Percentiles rank a stretch among this genome's conserved stretches.
Evolutionary conservation across 2,113 vertebrate genomes (phyloP).

Genomic region (Puntigrus tetrazona): DNA sequence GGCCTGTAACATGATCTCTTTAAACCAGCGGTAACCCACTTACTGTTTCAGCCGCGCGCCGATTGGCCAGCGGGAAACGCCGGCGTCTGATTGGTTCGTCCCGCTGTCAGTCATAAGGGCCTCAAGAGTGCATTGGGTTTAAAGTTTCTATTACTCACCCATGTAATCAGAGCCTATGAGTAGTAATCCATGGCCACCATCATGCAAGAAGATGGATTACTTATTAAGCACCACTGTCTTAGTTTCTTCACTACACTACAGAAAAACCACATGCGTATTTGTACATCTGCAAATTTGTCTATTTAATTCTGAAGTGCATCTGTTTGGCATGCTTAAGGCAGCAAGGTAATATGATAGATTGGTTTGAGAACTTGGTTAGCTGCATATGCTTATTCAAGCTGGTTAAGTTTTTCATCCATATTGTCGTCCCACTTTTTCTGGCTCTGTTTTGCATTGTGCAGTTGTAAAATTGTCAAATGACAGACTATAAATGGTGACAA

Average conservation of each 20-base stretch:
- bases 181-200: constrained; percentile 32
- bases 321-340: too few relatives aligned
- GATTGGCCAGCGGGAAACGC: constrained; percentile 59
- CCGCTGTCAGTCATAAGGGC: constrained; percentile 57
- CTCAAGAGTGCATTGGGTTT: constrained; percentile 62
- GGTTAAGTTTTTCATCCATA: too few relatives aligned
- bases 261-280: too few relatives aligned
- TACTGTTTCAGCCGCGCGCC: constrained; percentile 47
- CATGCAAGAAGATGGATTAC: constrained; percentile 32
- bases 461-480: not conserved
- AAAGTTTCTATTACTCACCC: constrained; percentile 65
- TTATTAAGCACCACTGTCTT: not conserved
- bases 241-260: too few relatives aligned
- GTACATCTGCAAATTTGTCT: too few relatives aligned
- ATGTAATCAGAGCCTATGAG: constrained; percentile 59
- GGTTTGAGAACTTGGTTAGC: too few relatives aligned
- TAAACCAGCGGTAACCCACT: constrained; percentile 66
- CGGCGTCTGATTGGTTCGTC: constrained; percentile 54
- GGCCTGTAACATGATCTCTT: constrained; percentile 71
- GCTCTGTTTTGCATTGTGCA: not conserved
- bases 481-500: not conserved
- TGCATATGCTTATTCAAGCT: too few relatives aligned
- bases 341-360: too few relatives aligned
- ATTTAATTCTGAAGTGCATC: too few relatives aligned
- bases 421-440: too few relatives aligned